Base-by-base conservation (phyloP, 2,113 vertebrate genomes). In the Ictalurus furcatus region DNA sequence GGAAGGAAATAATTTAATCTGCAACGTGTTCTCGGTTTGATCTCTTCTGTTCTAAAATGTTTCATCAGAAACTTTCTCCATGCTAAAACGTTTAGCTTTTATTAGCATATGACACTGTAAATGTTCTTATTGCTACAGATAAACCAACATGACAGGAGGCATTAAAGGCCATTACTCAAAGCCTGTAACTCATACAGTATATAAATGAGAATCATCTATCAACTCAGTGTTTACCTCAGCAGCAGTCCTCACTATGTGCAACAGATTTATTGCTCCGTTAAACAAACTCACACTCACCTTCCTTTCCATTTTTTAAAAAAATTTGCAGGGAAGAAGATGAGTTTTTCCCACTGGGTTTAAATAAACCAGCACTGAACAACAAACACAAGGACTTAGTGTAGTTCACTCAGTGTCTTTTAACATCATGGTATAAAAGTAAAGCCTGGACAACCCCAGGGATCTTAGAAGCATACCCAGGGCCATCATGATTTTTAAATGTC, bases 141-240 rank as follows among this genome's bases (percentile, higher is more conserved):
- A 37, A 61, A 28, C 56, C 81, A 63, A 59, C 81, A 84, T 40
- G 81, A 61, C 56, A 61, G 81, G 34, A 44, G 63, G 44, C 44
- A 52, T 85, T 85, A 85, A 85, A 69, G 28, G 40, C n/a, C 84
- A 69, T 85, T 85, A 85, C 63, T 85, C 63, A 85, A 52, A 85
- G 28, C 23, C 37, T 54, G 63, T 69, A 44, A 69, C 84, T 85
- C 25, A 7, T 16, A 74, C 37, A 74, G 34, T 84, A 54, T 85
- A 67, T 54, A 21, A 85, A 69, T 85, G 84, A 85, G 84, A 85
- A 25, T 85, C 84, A 28, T 85, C 84, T 69, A 54, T 85, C 84
- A 85, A 85, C 61, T 69, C 83, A 1, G 37, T 84, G 83, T 84
- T 84, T 84, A 84, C 83, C 37, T 67, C 84, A 30, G 28, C 44